Conservation (phyloP, 2,888 invertebrate genomes). For the Hydraecia micacea region DNA sequence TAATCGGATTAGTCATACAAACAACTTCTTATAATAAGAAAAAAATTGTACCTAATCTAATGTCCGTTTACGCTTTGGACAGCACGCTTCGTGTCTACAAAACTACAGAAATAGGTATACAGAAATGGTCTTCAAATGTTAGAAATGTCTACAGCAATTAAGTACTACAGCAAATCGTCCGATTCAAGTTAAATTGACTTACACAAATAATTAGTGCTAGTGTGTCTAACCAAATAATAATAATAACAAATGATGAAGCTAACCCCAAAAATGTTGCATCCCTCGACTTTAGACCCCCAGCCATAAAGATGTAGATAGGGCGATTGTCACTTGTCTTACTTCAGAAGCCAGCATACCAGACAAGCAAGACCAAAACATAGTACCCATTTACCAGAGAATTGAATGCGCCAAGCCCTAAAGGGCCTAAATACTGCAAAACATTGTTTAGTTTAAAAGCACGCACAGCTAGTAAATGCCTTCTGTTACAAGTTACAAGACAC, state of each 20-base stretch:
- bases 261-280: background rate
- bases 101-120: background rate
- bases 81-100: background rate
- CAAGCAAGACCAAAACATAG: slow-evolving; percentile 3
- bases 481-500: slow-evolving; percentile 69
- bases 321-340: background rate
- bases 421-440: slow-evolving; percentile 48
- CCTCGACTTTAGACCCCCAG: background rate
- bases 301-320: background rate
- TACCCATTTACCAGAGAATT: background rate
- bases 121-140: background rate
- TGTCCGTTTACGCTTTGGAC: slow-evolving; percentile 3
- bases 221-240: too few species aligned
- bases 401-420: slow-evolving; percentile 27
- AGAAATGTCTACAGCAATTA: background rate
- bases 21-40: slow-evolving; percentile 37
- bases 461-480: slow-evolving; percentile 54
- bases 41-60: slow-evolving; percentile 19
- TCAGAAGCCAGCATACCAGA: background rate
- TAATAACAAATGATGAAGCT: background rate
- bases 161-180: background rate
- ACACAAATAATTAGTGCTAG: too few species aligned
- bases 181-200: too few species aligned
- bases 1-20: slow-evolving; percentile 41
- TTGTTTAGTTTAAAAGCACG: slow-evolving; percentile 50